Evolutionary conservation across 2,113 vertebrate species (phyloP).

Genomic region (Upupa epops): DNA sequence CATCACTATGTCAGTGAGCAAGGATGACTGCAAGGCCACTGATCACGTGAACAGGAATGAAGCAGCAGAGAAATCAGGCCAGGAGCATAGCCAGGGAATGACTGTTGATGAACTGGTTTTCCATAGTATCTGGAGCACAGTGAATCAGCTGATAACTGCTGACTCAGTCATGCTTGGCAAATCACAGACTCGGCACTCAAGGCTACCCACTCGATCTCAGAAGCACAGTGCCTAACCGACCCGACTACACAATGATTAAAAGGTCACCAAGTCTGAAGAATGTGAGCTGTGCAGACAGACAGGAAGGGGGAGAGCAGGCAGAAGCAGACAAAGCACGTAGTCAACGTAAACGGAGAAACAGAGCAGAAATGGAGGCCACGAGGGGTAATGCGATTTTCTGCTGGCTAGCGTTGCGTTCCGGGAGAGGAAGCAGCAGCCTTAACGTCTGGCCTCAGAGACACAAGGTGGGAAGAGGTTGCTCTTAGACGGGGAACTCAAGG

Average conservation of each 20-base stretch:
- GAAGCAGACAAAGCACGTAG: not conserved
- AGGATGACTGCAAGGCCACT: not conserved
- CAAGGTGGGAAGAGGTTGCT: not conserved
- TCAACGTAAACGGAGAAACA: not conserved
- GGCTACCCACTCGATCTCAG: not conserved
- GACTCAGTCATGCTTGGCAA: not conserved
- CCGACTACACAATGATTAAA: not conserved
- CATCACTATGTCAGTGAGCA: not conserved
- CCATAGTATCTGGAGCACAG: not conserved
- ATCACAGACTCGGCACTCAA: rapidly evolving
- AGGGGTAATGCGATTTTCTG: slow-evolving; percentile 14
- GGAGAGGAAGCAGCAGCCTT: not conserved
- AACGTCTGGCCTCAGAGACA: not conserved
- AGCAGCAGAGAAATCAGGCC: not conserved
- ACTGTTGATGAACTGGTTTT: not conserved
- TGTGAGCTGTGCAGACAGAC: not conserved
- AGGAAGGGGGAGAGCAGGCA: not conserved
- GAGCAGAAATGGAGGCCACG: not conserved
- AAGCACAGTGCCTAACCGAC: not conserved
- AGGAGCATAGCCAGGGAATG: not conserved
- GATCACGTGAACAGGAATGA: not conserved
- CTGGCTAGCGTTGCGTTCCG: not conserved
- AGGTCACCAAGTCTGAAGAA: not conserved
- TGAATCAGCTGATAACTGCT: not conserved
- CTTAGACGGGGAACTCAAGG: not conserved